These are phyloP conservation scores for Cepaea hortensis DNA, from an alignment of 2,888 invertebrate species.

Conservation along the genomic window DNA sequence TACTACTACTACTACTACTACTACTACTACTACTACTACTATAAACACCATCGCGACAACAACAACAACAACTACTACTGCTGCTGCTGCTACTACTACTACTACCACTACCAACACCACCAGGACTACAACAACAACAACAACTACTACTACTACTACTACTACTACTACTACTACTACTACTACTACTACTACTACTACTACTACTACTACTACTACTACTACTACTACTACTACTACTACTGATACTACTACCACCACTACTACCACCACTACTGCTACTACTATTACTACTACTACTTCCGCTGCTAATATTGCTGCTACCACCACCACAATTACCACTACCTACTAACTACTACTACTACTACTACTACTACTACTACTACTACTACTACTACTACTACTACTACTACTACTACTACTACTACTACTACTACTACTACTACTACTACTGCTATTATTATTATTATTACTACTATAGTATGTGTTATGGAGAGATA, in stretches of 20 bases:
- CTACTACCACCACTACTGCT: not conserved
- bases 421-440: conserved; percentile 48
- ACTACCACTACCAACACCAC: too few species aligned
- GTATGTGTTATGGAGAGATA: too few species aligned
- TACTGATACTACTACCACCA: too few species aligned
- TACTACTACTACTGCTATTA: conserved; percentile 38
- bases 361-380: conserved; percentile 14
- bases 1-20: conserved; percentile 32
- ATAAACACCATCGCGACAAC: too few species aligned
- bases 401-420: conserved; percentile 42
- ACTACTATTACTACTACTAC: not conserved
- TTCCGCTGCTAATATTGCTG: conserved; percentile 9
- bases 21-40: not conserved
- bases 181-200: too few species aligned
- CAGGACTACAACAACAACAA: conserved; percentile 18
- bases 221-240: too few species aligned
- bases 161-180: not conserved
- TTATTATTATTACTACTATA: too few species aligned
- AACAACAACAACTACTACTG: too few species aligned
- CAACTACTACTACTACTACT: conserved; percentile 48
- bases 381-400: conserved; percentile 35
- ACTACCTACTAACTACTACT: not conserved
- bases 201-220: too few species aligned
- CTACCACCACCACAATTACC: not conserved
- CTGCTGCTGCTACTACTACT: too few species aligned